Evolutionary conservation across 2,888 invertebrate genomes (phyloP), one percentile per base, ranked within the genome.

Genomic region (Gortyna flavago): DNA sequence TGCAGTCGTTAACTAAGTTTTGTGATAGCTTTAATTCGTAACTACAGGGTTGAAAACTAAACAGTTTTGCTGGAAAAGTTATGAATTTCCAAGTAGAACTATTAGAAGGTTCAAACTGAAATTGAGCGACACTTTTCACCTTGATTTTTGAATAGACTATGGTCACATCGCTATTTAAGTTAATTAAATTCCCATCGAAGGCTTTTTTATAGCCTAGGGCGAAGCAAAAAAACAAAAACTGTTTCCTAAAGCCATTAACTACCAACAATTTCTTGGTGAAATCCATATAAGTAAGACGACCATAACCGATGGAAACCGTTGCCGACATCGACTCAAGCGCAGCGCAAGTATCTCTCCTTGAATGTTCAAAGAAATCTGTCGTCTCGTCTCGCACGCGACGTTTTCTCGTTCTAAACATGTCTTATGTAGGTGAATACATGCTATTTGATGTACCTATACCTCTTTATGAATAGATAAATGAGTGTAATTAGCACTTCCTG

Each of bases 341-440:
- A 71, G 54, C 69, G 73, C 83, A 75, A 87, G 89, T 92, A 90
- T 94, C 92, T 95, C 95, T 94, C 93, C 94, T 94, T 95, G 94
- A 94, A 93, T 93, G 95, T 91, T 92, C 93, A 94, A 96, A 96
- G 96, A 96, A 96, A 95, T 95, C 95, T 94, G 88, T 86, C 89
- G 84, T 83, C 81, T 86, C 89, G 84, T 83, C 81, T 88, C 90
- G 91, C 96, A 96, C 95, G 96, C 96, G 92, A 95, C 91, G 94
- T 92, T 96, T 96, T 96, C 91, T 87, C 91, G 90, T 89, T 89
- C 80, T 77, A 82, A 80, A 88, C 77, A 88, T 78, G 75, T 76
- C 78, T 72, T 87, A 85, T 81, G 83, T 81, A 79, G 86, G 86
- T 87, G 84, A 84, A 79, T 81, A 85, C 57, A 69, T 79, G 85